A percentile compares a stretch with the other conserved stretches of the same genome.
Conservation (phyloP, 2,888 invertebrate genomes). For the Apodemia duryi region DNA sequence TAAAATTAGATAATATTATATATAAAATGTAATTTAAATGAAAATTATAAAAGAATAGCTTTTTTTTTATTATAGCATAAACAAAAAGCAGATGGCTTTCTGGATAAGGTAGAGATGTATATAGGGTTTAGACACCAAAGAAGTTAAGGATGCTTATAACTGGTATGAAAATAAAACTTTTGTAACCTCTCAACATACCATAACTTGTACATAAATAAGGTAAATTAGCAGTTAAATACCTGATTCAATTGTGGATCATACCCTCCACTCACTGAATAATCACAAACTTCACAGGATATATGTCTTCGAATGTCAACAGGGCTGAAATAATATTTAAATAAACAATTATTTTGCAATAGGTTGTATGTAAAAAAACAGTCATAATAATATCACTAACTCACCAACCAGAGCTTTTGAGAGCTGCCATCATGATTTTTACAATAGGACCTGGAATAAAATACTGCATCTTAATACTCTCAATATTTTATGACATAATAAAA, state of each 20-base stretch:
- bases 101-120: too few relatives aligned
- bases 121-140: too few relatives aligned
- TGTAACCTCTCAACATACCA: too few relatives aligned
- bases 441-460: constrained; percentile 80
- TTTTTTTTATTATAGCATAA: too few relatives aligned
- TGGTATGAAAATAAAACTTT: too few relatives aligned
- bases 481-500: neutral
- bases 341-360: constrained; percentile 8
- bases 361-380: constrained; percentile 20
- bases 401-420: constrained; percentile 90
- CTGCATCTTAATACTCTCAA: neutral
- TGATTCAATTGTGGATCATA: constrained; percentile 93
- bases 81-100: too few relatives aligned
- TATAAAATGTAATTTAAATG: too few relatives aligned
- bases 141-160: too few relatives aligned
- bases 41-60: too few relatives aligned
- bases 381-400: constrained; percentile 51
- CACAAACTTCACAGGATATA: constrained; percentile 95
- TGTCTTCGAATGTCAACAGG: constrained; percentile 91
- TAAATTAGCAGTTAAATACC: constrained; percentile 37
- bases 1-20: too few relatives aligned
- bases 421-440: constrained; percentile 91
- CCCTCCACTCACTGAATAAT: constrained; percentile 90
- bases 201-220: neutral
- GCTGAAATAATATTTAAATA: constrained; percentile 68